These are phyloP conservation scores for Oscheius sp. DNA, from an alignment of 2,888 invertebrate species.

Conservation along the genomic window DNA sequence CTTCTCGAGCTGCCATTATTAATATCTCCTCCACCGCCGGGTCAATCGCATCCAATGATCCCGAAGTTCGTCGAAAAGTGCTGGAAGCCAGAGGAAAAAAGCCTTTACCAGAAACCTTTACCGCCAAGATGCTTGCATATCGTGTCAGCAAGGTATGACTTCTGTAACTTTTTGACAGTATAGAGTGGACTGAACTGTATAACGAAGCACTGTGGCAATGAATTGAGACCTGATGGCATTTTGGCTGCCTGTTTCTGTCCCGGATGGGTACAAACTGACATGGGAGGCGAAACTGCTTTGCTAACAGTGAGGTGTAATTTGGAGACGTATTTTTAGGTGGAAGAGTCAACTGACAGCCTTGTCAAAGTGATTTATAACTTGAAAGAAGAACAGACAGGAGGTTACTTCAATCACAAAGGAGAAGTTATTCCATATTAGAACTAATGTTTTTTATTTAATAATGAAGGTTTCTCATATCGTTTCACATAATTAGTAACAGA, in stretches of 20 bases:
- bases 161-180: too few species aligned
- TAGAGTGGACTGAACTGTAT: slow-evolving; percentile 55
- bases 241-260: slow-evolving; percentile 52
- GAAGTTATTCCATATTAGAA: slow-evolving; percentile 24
- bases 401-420: slow-evolving; percentile 15
- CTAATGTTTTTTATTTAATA: too few species aligned
- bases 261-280: slow-evolving; percentile 59
- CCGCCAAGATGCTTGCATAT: not conserved
- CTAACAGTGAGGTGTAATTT: slow-evolving; percentile 28
- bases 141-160: slow-evolving; percentile 38
- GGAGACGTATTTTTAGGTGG: not conserved
- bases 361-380: slow-evolving; percentile 8
- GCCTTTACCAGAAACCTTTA: too few species aligned
- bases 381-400: slow-evolving; percentile 9
- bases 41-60: slow-evolving; percentile 32
- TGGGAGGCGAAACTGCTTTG: slow-evolving; percentile 49
- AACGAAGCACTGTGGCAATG: slow-evolving; percentile 44
- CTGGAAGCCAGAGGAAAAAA: too few species aligned
- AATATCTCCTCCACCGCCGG: slow-evolving; percentile 50
- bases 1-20: slow-evolving; percentile 48
- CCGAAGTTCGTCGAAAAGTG: slow-evolving; percentile 18
- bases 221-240: slow-evolving; percentile 37
- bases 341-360: slow-evolving; percentile 9
- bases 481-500: too few species aligned
- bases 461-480: too few species aligned